phyloP scores from a whole-genome alignment of 1,140 invertebrate species.

The Wiebesia pumilae region DNA sequence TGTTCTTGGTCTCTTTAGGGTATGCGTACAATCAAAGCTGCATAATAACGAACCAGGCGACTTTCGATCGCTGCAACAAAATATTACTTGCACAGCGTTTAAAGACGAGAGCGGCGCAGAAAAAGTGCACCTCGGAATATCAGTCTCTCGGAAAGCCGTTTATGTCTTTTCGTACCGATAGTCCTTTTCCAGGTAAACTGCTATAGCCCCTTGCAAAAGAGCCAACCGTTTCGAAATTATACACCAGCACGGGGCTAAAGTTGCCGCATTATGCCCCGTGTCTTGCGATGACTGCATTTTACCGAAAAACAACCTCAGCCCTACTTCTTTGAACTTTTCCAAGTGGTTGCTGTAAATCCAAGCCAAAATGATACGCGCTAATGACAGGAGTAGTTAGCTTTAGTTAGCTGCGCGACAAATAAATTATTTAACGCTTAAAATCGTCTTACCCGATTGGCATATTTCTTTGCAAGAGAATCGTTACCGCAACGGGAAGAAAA shows the following conservation, averaged over 20 bases:
- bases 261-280: slow-evolving; percentile 13
- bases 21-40: background rate
- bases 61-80: background rate
- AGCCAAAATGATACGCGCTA: no score
- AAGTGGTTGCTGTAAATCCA: background rate
- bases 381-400: background rate
- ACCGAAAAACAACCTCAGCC: background rate
- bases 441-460: background rate
- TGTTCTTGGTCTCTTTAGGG: background rate
- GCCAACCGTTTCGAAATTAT: background rate
- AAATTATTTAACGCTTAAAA: background rate
- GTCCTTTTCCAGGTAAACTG: slow-evolving; percentile 42
- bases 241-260: background rate
- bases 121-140: background rate
- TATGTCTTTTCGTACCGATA: slow-evolving; percentile 23
- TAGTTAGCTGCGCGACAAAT: background rate
- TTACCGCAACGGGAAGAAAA: background rate
- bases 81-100: background rate
- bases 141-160: slow-evolving; percentile 39
- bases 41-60: background rate
- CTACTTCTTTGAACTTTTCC: background rate
- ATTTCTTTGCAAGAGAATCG: background rate
- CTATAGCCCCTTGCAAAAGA: background rate
- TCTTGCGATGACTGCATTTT: background rate
- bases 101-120: background rate